phyloP scores from a whole-genome alignment of 2,797 vertebrate species.

The Microhierax caerulescens region DNA sequence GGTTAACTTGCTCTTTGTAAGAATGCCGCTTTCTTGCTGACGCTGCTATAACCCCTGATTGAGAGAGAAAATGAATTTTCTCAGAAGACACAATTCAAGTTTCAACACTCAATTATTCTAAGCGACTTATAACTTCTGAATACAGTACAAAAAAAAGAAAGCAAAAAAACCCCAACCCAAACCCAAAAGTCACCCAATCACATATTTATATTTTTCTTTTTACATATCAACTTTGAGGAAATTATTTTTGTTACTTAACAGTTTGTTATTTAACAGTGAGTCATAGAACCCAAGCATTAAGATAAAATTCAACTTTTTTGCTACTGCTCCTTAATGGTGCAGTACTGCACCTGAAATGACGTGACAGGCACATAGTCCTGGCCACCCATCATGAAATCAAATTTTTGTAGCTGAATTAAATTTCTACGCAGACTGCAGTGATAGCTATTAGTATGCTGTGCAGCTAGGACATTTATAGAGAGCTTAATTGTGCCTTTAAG shows the following conservation, averaged over 20 bases:
- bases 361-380: not conserved
- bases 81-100: not conserved
- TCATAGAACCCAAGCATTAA: not conserved
- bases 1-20: constrained; percentile 71
- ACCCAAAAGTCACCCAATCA: not conserved
- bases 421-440: not conserved
- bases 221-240: not conserved
- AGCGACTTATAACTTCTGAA: not conserved
- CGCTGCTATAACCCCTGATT: constrained; percentile 86
- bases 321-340: not conserved
- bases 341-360: not conserved
- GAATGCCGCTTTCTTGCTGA: constrained; percentile 74
- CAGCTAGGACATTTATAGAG: not conserved
- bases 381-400: not conserved
- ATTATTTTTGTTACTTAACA: not conserved
- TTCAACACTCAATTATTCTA: not conserved
- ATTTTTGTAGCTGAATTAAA: not conserved
- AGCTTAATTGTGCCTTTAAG: not conserved
- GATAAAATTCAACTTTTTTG: not conserved
- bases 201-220: not conserved
- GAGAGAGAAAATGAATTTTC: not conserved
- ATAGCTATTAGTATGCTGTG: not conserved
- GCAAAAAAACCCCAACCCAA: accelerated
- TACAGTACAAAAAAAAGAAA: not conserved
- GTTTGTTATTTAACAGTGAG: not conserved